A percentile compares a stretch with the other conserved stretches of the same genome.
These are phyloP conservation scores for Dinothrombium tinctorium DNA, from an alignment of 1,140 invertebrate genomes.

Conservation along the genomic window DNA sequence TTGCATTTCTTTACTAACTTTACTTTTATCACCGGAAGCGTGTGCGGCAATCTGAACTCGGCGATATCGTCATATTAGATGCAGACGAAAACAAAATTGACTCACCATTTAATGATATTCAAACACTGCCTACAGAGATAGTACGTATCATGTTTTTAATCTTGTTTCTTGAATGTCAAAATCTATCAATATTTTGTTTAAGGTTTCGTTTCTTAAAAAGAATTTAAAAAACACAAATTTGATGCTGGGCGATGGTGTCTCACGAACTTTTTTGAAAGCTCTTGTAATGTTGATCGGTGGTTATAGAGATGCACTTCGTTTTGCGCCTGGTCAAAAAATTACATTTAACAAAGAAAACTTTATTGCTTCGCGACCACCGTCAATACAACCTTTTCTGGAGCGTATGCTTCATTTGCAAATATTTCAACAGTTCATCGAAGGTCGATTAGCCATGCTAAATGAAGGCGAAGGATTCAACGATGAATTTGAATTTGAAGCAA, in stretches of 20 bases:
- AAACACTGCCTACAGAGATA: constrained; percentile 49
- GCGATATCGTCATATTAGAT: constrained; percentile 72
- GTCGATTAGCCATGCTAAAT: constrained; percentile 65
- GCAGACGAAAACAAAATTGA: constrained; percentile 61
- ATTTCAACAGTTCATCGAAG: constrained; percentile 88
- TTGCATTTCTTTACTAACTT: neutral
- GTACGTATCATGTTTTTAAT: constrained; percentile 16
- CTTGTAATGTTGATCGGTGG: constrained; percentile 76
- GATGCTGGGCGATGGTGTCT: constrained; percentile 62
- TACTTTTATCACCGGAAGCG: no score
- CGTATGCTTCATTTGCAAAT: constrained; percentile 81
- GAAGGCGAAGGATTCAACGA: constrained; percentile 37
- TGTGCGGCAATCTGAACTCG: constrained; percentile 44
- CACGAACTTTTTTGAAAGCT: constrained; percentile 62
- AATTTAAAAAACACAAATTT: constrained; percentile 27
- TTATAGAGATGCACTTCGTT: constrained; percentile 56
- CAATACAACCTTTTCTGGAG: constrained; percentile 60
- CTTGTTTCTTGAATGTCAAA: neutral
- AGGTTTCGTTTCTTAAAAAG: constrained; percentile 22
- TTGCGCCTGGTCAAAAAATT: constrained; percentile 26
- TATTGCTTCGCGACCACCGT: constrained; percentile 47
- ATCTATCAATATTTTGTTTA: constrained; percentile 12
- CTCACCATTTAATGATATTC: constrained; percentile 65
- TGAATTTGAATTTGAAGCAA: constrained; percentile 75
- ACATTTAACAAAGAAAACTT: constrained; percentile 65